phyloP scores from a whole-genome alignment of 2,113 vertebrate species.

The Ictalurus furcatus region DNA sequence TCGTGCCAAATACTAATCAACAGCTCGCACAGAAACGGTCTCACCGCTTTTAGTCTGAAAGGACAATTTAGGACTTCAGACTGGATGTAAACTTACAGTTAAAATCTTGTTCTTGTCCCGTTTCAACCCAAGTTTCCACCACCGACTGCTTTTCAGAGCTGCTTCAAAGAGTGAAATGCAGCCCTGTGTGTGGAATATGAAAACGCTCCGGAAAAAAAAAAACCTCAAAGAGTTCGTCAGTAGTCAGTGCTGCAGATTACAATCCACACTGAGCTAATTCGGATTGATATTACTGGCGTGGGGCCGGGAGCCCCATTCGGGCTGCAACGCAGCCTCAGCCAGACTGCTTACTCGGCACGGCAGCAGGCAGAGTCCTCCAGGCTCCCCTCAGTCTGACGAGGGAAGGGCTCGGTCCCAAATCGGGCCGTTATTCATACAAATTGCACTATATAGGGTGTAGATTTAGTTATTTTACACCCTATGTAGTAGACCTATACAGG shows the following conservation, averaged over 20 bases:
- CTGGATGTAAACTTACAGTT: slow-evolving; percentile 40
- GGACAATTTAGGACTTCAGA: not conserved
- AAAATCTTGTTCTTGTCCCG: slow-evolving; percentile 37
- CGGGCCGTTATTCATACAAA: rapidly evolving
- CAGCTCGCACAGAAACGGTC: not conserved
- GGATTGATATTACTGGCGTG: slow-evolving; percentile 40
- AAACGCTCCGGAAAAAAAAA: not conserved
- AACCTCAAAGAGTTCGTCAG: slow-evolving; percentile 2
- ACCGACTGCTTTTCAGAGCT: not conserved
- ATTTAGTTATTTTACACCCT: not conserved
- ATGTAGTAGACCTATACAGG: not conserved
- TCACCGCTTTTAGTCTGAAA: not conserved
- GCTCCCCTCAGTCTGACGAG: slow-evolving; percentile 32
- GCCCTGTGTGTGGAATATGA: not conserved
- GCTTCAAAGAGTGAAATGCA: not conserved
- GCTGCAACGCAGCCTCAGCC: slow-evolving; percentile 47
- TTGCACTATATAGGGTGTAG: not conserved
- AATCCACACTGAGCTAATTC: slow-evolving; percentile 42
- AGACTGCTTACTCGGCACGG: slow-evolving; percentile 42
- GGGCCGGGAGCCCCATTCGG: slow-evolving; percentile 55
- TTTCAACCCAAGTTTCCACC: slow-evolving; percentile 16
- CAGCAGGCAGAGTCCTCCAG: not conserved
- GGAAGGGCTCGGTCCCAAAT: not conserved
- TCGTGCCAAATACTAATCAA: not conserved
- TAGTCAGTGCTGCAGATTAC: slow-evolving; percentile 6